phyloP scores from a whole-genome alignment of 2,797 vertebrate genomes.

The Sphenodon punctatus region DNA sequence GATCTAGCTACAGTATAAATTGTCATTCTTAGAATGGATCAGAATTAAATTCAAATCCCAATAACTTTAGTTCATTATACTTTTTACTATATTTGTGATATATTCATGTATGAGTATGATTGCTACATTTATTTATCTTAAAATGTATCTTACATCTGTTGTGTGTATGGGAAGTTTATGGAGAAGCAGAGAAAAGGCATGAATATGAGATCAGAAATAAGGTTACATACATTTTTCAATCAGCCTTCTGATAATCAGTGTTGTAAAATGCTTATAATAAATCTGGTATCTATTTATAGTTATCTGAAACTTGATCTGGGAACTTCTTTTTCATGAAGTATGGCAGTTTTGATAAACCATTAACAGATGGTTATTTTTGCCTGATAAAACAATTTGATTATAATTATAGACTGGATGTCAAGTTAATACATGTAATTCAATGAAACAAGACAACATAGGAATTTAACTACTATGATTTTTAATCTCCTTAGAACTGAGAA shows the following conservation, averaged over 20 bases:
- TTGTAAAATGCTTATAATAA: too few species aligned
- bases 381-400: constrained; percentile 52
- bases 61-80: constrained; percentile 10
- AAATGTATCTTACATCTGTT: background rate
- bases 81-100: too few species aligned
- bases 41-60: constrained; percentile 31
- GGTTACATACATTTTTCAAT: too few species aligned
- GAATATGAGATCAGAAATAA: constrained; percentile 27
- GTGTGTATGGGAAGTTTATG: background rate
- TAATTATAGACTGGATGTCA: constrained; percentile 46
- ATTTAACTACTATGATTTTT: constrained; percentile 25
- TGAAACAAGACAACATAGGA: constrained; percentile 27
- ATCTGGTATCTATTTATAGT: constrained; percentile 21
- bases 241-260: too few species aligned
- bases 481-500: constrained; percentile 19
- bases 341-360: constrained; percentile 42
- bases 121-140: too few species aligned
- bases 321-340: constrained; percentile 26
- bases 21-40: constrained; percentile 2
- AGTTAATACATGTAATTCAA: constrained; percentile 38
- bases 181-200: background rate
- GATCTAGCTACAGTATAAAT: background rate
- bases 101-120: too few species aligned
- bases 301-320: constrained; percentile 13
- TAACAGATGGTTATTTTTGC: constrained; percentile 44